Evolutionary conservation across 2,113 vertebrate genomes (phyloP).

Genomic region (Colaptes auratus): DNA sequence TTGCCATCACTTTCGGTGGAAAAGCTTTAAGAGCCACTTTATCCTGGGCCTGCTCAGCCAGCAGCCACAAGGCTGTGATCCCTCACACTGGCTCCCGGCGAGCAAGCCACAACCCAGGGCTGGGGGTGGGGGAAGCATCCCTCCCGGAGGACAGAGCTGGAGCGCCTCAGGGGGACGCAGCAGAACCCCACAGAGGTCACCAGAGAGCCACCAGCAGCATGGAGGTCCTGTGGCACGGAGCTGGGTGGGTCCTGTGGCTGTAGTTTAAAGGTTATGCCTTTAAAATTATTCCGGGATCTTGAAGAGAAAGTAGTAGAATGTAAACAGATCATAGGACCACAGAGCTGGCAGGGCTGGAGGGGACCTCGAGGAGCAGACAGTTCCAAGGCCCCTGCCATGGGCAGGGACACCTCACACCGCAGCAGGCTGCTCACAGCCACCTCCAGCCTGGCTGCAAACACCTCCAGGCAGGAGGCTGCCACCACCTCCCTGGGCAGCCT

Average conservation of each 20-base stretch:
- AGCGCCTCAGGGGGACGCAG: rapidly evolving
- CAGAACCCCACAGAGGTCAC: not conserved
- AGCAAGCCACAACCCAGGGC: rapidly evolving
- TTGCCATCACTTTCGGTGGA: not conserved
- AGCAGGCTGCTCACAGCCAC: too few species aligned
- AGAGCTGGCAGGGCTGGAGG: too few species aligned
- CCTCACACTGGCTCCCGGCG: rapidly evolving
- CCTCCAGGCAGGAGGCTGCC: too few species aligned
- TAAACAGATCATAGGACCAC: too few species aligned
- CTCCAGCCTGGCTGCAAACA: too few species aligned
- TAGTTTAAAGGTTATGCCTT: too few species aligned
- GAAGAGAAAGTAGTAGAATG: too few species aligned
- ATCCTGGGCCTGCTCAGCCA: not conserved
- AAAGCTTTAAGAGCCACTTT: not conserved
- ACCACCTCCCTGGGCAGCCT: too few species aligned
- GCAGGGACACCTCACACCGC: too few species aligned
- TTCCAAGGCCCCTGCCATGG: too few species aligned
- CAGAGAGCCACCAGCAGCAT: rapidly evolving
- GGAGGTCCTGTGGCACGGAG: rapidly evolving
- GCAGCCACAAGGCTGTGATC: rapidly evolving
- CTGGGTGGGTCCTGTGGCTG: not conserved
- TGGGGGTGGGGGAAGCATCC: not conserved
- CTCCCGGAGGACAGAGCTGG: rapidly evolving
- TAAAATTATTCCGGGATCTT: too few species aligned
- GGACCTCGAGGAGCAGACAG: too few species aligned